phyloP scores from a whole-genome alignment of 2,888 invertebrate species.

The Gari tellinella region DNA sequence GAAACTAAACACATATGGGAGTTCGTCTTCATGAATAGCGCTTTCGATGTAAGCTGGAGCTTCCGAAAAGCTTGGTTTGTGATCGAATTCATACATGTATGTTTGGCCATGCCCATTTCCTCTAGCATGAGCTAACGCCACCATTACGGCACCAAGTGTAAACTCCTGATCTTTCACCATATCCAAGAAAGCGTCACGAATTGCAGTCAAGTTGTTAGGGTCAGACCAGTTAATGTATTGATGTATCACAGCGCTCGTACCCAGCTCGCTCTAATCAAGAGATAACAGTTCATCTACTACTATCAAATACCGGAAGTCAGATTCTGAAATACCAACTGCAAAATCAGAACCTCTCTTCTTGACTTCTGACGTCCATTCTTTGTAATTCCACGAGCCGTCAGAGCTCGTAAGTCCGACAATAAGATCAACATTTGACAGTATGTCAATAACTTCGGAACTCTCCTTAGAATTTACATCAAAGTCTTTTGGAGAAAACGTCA shows the following conservation, averaged over 20 bases:
- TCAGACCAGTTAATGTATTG: slow-evolving; percentile 45
- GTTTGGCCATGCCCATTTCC: too few relatives aligned
- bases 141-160: too few relatives aligned
- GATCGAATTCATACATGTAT: too few relatives aligned
- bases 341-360: slow-evolving; percentile 4
- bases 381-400: too few relatives aligned
- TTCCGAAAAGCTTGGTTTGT: too few relatives aligned
- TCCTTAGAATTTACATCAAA: too few relatives aligned
- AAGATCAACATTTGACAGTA: too few relatives aligned
- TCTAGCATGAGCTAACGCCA: too few relatives aligned
- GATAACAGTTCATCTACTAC: slow-evolving; percentile 30
- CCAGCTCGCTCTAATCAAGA: slow-evolving; percentile 18
- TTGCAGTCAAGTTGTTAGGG: slow-evolving; percentile 15
- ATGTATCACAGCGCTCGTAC: slow-evolving; percentile 28
- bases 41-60: slow-evolving; percentile 46
- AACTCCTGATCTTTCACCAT: slow-evolving; percentile 39
- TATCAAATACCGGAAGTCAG: slow-evolving; percentile 31
- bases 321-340: slow-evolving; percentile 18
- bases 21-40: slow-evolving; percentile 42
- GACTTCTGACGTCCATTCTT: too few relatives aligned
- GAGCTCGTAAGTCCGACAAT: too few relatives aligned
- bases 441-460: too few relatives aligned
- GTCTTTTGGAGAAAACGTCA: slow-evolving; percentile 23
- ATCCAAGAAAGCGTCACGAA: slow-evolving; percentile 30
- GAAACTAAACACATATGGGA: slow-evolving; percentile 45